phyloP scores from a whole-genome alignment of 2,797 vertebrate species.

The Pristis pectinata region DNA sequence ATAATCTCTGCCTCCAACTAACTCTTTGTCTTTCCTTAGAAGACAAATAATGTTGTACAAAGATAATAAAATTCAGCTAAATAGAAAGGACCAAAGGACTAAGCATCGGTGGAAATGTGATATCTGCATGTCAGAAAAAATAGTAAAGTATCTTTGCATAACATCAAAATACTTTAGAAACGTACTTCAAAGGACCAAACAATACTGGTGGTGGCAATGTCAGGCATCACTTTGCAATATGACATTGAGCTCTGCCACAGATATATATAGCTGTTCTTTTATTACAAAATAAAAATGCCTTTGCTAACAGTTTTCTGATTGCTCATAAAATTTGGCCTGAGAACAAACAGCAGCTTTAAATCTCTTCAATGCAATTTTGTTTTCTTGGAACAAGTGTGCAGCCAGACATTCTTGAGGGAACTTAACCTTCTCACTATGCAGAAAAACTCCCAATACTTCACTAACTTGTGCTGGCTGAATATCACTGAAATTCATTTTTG shows the following conservation, averaged over 20 bases:
- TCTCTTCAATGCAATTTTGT: constrained; percentile 18
- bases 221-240: background rate
- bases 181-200: background rate
- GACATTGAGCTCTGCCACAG: background rate
- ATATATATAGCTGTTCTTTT: constrained; percentile 31
- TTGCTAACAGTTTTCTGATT: background rate
- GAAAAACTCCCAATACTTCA: background rate
- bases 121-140: no score
- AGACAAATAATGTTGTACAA: background rate
- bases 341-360: constrained; percentile 29
- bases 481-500: constrained; percentile 6
- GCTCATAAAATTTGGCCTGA: background rate
- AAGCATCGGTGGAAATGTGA: no score
- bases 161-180: no score
- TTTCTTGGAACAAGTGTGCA: background rate
- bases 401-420: constrained; percentile 14
- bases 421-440: background rate
- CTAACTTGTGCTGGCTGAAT: background rate
- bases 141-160: no score
- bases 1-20: background rate
- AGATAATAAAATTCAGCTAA: background rate
- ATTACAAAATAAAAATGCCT: constrained; percentile 30
- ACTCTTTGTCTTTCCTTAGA: background rate
- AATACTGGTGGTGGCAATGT: background rate
- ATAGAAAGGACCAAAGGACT: background rate